Base-by-base conservation (phyloP, 2,888 invertebrate species). In the Pardosa pseudoannulata region DNA sequence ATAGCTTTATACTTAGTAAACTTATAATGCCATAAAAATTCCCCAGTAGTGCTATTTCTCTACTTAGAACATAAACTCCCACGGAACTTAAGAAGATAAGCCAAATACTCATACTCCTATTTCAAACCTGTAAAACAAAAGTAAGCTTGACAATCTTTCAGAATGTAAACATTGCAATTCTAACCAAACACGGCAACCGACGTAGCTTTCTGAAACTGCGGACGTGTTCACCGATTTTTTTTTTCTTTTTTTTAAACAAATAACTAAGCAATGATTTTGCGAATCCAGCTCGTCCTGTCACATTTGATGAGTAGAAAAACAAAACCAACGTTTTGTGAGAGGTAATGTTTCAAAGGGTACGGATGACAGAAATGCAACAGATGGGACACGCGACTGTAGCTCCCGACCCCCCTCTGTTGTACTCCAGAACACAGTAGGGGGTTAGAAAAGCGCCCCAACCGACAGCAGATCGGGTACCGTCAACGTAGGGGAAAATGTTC, bases 331-430 rank as follows among this genome's bases (percentile, higher is more conserved):
- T 39, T 36, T 68, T n/a, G 56, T 36, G 41, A 46, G 64, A 81
- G 71, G 23, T 67, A 32, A 62, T 32, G 65, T 80, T 80, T 74
- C 74, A n/a, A 5, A 28, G 23, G 27, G 36, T 1, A 39, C 39
- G 64, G 28, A 32, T 50, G 50, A 28, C 23, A 39, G 73, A 76
- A 76, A 78, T 46, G 83, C 83, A 85, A 85, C 83, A 85, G 83
- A 85, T 85, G 83, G 83, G 83, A 85, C 83, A 85, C 83, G 83
- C 83, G 83, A 85, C 83, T 72, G 70, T 23, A 41, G 29, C 23
- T 23, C 27, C 16, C 23, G 11, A 13, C 79, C 76, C 64, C 70
- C 82, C 76, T 36, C 71, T 50, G 19, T 76, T 29, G 82, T 41
- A 41, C 71, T 65, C 71, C 31, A 62, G 75, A 65, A 65, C 82